Percentiles rank a stretch among this genome's conserved stretches.
Conservation (phyloP, 2,113 vertebrate species). For the Fukomys damarensis region DNA sequence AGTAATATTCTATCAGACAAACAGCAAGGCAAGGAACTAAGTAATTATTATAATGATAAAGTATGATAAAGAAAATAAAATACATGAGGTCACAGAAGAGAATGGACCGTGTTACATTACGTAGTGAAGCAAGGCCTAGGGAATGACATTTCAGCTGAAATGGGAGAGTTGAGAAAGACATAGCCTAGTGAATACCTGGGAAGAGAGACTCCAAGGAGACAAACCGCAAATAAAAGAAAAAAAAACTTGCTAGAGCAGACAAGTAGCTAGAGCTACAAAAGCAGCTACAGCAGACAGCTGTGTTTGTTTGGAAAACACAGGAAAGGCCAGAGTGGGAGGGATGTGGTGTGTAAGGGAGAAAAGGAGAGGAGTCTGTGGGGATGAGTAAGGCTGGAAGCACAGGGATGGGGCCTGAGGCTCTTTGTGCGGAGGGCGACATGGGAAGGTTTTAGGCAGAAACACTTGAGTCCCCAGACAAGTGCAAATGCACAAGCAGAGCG, state of each 20-base stretch:
- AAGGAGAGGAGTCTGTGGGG: fast-evolving
- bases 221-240: not conserved
- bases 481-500: constrained; percentile 18
- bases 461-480: not conserved
- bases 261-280: not conserved
- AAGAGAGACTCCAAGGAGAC: not conserved
- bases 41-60: not conserved
- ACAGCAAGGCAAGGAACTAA: not conserved
- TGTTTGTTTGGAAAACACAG: not conserved
- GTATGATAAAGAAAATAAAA: not conserved
- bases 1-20: not conserved
- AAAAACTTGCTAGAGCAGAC: not conserved
- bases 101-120: not conserved
- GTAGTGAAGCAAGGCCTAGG: not conserved
- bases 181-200: not conserved
- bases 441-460: constrained; percentile 22
- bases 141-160: not conserved
- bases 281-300: not conserved
- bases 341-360: not conserved
- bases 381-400: fast-evolving
- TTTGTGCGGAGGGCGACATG: not conserved
- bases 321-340: not conserved
- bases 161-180: not conserved
- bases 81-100: not conserved
- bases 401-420: not conserved